Base-by-base conservation (phyloP, 2,113 vertebrate genomes). In the Lynx canadensis region DNA sequence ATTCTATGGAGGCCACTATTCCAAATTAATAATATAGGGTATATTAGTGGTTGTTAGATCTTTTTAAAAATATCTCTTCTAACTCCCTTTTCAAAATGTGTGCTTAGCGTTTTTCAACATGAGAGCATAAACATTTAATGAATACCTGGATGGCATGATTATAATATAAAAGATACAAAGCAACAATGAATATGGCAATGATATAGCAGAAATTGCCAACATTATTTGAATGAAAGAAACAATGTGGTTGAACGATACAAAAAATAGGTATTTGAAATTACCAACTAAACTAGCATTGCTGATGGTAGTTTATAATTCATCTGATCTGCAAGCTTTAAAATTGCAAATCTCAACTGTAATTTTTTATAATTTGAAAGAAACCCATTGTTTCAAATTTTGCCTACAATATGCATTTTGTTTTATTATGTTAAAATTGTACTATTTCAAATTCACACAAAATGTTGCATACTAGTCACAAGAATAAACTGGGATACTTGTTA, bases 361-460 rank as follows among this genome's bases (percentile, higher is more conserved):
- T 63, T 65, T 79, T 50, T 76, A 3, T 45, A 86, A 90, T 74
- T 84, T 91, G 52, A 36, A 10, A 31, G 21, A 74, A 76, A 87
- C 31, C 12, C 4, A 86, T 65, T 91, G 57, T 78, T 78, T 74
- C 65, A 84, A 84, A 68, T n/a, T 84, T 74, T 91, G 27, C 55
- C 81, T 18, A 68, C 16, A 85, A 52, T 81, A 86, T 60, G 7
- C 38, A 78, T n/a, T 88, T 80, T 60, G 38, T 33, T 16, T 50
- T 69, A 29, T 23, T 91, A 55, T 71, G 86, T 92, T 87, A 76
- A 76, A 78, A 88, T 16, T n/a, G 23, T 66, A 36, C 36, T 73
- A 50, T 87, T 78, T 92, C 33, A 80, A 68, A 48, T 55, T 90
- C 79, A 80, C 41, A 83, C 74, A 79, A 86, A 96, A 84, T 82